Percentiles rank a stretch among this genome's conserved stretches.
Evolutionary conservation across 1,140 invertebrate species (phyloP).

Genomic region (Ridgeia piscesae): DNA sequence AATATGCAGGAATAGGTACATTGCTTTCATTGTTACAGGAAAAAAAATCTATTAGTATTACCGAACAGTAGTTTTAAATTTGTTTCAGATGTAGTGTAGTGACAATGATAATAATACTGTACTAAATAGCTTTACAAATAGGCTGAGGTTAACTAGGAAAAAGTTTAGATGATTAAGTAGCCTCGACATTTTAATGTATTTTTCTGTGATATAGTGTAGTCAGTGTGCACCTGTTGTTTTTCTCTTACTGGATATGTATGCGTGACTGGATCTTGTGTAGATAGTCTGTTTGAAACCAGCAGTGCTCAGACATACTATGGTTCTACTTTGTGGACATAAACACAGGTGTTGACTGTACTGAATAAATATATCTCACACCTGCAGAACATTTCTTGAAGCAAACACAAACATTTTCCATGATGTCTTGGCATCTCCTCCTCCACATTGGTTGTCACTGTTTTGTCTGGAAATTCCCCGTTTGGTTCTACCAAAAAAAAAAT

Average conservation of each 20-base stretch:
- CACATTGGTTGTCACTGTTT: background rate
- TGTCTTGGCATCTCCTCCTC: background rate
- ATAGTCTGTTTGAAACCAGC: background rate
- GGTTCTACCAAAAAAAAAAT: background rate
- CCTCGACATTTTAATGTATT: background rate
- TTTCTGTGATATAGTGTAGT: background rate
- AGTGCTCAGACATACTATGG: background rate
- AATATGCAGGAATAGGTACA: too few species aligned
- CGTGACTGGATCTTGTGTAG: too few species aligned
- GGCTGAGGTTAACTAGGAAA: background rate
- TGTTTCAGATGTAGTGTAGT: background rate
- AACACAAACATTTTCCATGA: background rate
- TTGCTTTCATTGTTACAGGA: too few species aligned
- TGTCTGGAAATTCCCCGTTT: background rate
- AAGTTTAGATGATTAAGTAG: background rate
- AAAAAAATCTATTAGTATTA: too few species aligned
- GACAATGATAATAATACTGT: background rate
- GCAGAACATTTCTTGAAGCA: background rate
- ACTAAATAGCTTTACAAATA: background rate
- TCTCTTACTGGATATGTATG: background rate
- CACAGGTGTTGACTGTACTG: background rate
- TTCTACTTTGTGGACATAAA: background rate
- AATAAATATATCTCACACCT: slow-evolving; percentile 1
- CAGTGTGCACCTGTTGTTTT: background rate
- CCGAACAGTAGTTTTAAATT: too few species aligned